phyloP scores from a whole-genome alignment of 2,888 invertebrate genomes.

The Drosophila ezoana region DNA sequence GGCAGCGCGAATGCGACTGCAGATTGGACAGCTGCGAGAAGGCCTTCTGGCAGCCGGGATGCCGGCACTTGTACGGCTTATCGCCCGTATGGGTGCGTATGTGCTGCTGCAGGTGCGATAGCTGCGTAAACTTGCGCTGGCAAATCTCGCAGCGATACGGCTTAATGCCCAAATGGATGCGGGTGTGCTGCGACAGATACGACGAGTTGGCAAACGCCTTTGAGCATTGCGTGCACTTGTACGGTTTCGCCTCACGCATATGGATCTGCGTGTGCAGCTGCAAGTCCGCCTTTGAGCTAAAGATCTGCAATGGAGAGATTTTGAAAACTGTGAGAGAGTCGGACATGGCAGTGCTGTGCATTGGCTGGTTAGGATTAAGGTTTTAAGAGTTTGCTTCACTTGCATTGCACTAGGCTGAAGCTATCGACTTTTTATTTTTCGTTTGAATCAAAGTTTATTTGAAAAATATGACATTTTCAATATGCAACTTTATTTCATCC shows the following conservation, averaged over 20 bases:
- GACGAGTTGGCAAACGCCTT: constrained; percentile 99
- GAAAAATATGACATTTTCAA: too few relatives aligned
- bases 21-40: constrained; percentile 99
- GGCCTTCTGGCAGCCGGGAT: constrained; percentile 99
- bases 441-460: too few relatives aligned
- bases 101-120: constrained; percentile 99
- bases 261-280: constrained; percentile 99
- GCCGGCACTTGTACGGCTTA: constrained; percentile 99
- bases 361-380: neutral
- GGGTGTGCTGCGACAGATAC: constrained; percentile 99
- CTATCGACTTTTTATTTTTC: too few relatives aligned
- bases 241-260: constrained; percentile 99
- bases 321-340: neutral
- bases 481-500: too few relatives aligned
- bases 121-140: constrained; percentile 99
- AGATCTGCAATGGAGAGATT: constrained; percentile 90
- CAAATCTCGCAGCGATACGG: constrained; percentile 99
- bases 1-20: constrained; percentile 99
- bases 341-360: rapidly evolving
- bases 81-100: constrained; percentile 99
- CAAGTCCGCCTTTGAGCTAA: constrained; percentile 98
- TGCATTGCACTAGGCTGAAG: neutral
- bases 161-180: constrained; percentile 99
- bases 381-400: too few relatives aligned
- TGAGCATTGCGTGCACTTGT: constrained; percentile 99